A percentile compares a stretch with the other conserved stretches of the same genome.
These are phyloP conservation scores for Sinella curviseta DNA, from an alignment of 1,140 invertebrate species.

Conservation along the genomic window DNA sequence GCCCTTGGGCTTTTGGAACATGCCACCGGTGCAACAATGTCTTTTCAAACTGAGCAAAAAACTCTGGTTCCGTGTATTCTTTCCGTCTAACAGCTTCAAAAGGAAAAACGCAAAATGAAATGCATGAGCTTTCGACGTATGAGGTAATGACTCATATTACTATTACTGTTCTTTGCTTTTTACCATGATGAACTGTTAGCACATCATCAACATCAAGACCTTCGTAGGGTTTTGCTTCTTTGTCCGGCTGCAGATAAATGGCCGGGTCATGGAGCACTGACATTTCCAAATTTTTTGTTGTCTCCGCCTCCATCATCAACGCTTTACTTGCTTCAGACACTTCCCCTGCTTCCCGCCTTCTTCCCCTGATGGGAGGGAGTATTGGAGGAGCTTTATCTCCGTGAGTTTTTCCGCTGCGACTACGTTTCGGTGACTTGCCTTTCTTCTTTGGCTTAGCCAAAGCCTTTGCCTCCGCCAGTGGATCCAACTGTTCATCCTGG, in stretches of 20 bases:
- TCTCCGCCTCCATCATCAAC: not conserved
- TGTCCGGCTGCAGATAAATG: not conserved
- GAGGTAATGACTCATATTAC: not conserved
- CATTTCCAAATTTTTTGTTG: slow-evolving; percentile 13
- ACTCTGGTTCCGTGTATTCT: slow-evolving; percentile 6
- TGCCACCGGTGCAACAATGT: not conserved
- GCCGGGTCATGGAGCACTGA: slow-evolving; percentile 3
- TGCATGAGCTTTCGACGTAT: not conserved
- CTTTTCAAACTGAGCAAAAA: not conserved
- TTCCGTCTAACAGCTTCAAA: not conserved
- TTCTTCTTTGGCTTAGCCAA: not conserved
- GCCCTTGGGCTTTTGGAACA: not conserved
- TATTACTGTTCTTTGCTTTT: too few relatives aligned
- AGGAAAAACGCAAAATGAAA: not conserved
- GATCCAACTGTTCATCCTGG: not conserved
- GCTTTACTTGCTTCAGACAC: not conserved
- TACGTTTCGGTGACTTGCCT: not conserved
- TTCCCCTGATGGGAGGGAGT: not conserved
- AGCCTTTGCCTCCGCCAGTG: not conserved
- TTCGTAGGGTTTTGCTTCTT: not conserved
- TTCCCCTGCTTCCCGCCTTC: not conserved
- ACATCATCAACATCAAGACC: slow-evolving; percentile 1
- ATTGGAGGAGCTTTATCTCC: not conserved
- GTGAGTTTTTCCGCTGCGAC: not conserved
- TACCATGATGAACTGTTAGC: not conserved